Conservation (phyloP, 2,797 vertebrate genomes). For the Cirrhinus mrigala region DNA sequence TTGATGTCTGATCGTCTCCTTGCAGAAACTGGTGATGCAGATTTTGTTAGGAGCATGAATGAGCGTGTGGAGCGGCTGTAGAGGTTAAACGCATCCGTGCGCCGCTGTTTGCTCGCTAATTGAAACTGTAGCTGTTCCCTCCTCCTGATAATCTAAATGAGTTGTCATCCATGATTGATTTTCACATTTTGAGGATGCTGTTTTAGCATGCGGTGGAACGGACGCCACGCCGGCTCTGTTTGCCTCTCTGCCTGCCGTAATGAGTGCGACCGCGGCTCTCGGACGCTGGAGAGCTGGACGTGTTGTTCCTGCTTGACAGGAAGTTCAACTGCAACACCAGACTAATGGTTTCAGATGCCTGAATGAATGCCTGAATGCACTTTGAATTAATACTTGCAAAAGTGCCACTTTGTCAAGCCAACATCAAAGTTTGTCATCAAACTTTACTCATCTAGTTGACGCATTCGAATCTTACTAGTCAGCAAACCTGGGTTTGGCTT, state of each 20-base stretch:
- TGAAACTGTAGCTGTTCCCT: conserved; percentile 66
- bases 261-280: neutral
- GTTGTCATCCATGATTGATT: conserved; percentile 79
- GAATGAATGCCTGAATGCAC: neutral
- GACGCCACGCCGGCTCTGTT: neutral
- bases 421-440: no score
- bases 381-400: neutral
- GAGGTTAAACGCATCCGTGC: conserved; percentile 66
- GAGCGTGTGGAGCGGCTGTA: conserved; percentile 62
- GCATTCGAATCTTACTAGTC: neutral
- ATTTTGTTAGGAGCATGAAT: conserved; percentile 66
- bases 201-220: conserved; percentile 50
- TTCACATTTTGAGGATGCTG: conserved; percentile 72
- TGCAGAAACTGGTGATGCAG: conserved; percentile 7
- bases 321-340: neutral
- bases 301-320: neutral
- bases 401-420: no score
- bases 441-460: no score
- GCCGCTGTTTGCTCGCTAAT: conserved; percentile 70
- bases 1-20: neutral
- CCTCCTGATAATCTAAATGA: conserved; percentile 71
- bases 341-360: neutral
- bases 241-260: no score
- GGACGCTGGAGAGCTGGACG: neutral
- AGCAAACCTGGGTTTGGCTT: neutral